Percentiles rank a stretch among this genome's conserved stretches.
Evolutionary conservation across 2,888 invertebrate genomes (phyloP).

Genomic region (Pristionchus mayeri): DNA sequence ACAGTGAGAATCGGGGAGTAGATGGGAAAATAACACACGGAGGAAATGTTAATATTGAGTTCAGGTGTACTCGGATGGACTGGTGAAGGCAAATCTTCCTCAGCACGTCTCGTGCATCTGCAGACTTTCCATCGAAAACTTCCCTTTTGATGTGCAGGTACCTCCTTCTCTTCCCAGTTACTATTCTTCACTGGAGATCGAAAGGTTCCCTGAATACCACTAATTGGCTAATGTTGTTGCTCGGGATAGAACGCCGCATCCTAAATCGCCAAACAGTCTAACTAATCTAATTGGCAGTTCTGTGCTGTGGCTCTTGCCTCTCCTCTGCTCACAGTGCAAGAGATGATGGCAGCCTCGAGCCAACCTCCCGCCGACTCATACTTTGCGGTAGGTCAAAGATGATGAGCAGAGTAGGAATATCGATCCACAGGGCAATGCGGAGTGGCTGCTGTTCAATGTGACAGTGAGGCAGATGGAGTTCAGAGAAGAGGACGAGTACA

Average conservation of each 20-base stretch:
- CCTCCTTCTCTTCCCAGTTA: not conserved
- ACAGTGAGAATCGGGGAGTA: not conserved
- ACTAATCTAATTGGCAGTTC: slow-evolving; percentile 55
- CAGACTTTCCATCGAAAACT: slow-evolving; percentile 68
- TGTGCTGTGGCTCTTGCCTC: slow-evolving; percentile 71
- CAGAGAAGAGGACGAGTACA: slow-evolving; percentile 64
- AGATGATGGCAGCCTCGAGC: slow-evolving; percentile 70
- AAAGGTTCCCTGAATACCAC: not conserved
- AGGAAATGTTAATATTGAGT: not conserved
- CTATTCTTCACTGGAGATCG: not conserved
- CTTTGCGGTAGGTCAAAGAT: slow-evolving; percentile 66
- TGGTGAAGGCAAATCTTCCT: slow-evolving; percentile 68
- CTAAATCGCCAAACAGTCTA: not conserved
- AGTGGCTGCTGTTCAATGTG: slow-evolving; percentile 72
- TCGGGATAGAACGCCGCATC: too few relatives aligned
- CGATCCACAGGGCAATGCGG: slow-evolving; percentile 69
- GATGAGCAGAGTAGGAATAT: too few relatives aligned
- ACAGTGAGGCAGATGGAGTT: slow-evolving; percentile 71
- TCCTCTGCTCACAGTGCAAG: slow-evolving; percentile 68
- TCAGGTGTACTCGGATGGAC: slow-evolving; percentile 51
- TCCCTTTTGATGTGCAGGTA: slow-evolving; percentile 67
- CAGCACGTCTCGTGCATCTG: slow-evolving; percentile 73
- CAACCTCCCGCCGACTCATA: slow-evolving; percentile 71
- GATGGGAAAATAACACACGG: not conserved
- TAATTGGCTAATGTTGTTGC: too few relatives aligned